phyloP scores from a whole-genome alignment of 1,140 invertebrate species.

The Oryctes rhinoceros region DNA sequence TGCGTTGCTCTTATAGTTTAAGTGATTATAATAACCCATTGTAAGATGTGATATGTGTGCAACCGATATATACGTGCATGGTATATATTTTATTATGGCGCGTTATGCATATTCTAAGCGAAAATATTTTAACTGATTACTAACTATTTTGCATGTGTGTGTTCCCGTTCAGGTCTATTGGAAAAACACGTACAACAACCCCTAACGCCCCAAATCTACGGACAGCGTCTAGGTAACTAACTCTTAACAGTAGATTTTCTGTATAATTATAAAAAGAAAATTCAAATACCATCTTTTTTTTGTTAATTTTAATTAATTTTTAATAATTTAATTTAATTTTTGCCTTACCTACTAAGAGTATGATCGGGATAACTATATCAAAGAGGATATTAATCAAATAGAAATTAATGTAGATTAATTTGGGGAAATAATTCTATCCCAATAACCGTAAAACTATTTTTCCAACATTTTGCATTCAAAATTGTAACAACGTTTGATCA shows the following conservation, averaged over 20 bases:
- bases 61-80: not conserved
- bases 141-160: conserved; percentile 59
- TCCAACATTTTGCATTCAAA: too few species aligned
- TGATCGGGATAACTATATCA: not conserved
- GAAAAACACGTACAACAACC: conserved; percentile 59
- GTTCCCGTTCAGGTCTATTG: conserved; percentile 58
- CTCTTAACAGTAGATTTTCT: conserved; percentile 36
- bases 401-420: too few species aligned
- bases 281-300: not conserved
- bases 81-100: not conserved
- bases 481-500: too few species aligned
- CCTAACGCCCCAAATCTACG: conserved; percentile 58
- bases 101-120: conserved; percentile 29
- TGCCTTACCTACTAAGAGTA: not conserved
- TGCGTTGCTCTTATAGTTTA: not conserved
- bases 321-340: not conserved
- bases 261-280: not conserved
- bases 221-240: conserved; percentile 60
- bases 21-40: not conserved
- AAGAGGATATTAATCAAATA: too few species aligned
- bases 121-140: conserved; percentile 32
- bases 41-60: not conserved
- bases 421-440: too few species aligned
- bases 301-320: not conserved
- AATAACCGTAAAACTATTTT: too few species aligned